Conservation (phyloP, 2,797 vertebrate species). For the Manis javanica region DNA sequence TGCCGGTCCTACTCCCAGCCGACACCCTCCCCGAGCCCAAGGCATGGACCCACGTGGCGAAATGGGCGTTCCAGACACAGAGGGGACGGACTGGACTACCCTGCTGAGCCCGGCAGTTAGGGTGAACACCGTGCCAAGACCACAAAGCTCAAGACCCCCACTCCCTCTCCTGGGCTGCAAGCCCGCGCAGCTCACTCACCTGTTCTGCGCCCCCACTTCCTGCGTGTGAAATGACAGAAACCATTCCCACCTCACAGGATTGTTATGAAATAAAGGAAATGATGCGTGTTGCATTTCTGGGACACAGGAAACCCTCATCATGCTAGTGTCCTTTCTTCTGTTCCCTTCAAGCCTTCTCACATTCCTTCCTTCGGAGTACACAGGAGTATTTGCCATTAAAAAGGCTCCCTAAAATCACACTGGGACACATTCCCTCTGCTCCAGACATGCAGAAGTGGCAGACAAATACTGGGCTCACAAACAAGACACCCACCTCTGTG, state of each 20-base stretch:
- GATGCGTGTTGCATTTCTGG: rapidly evolving
- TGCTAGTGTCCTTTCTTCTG: background rate
- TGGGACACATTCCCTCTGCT: background rate
- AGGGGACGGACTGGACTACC: rapidly evolving
- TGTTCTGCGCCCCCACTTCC: background rate
- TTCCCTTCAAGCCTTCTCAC: background rate
- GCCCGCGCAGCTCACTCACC: background rate
- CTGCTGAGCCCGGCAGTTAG: background rate
- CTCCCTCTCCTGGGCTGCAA: background rate
- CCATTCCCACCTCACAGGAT: background rate
- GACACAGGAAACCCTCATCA: background rate
- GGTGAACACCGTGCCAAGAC: background rate
- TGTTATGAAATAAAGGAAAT: background rate
- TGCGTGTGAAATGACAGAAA: rapidly evolving
- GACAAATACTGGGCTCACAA: background rate
- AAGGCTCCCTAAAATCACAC: background rate
- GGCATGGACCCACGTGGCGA: background rate
- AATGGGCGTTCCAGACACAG: background rate
- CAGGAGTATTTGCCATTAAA: background rate
- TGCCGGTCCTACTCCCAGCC: background rate
- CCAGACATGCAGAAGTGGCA: background rate
- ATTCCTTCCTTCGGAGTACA: background rate
- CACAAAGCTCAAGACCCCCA: background rate
- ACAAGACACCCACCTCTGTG: background rate
- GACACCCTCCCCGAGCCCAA: background rate